Conservation (phyloP, 1,140 invertebrate species). For the Maconellicoccus hirsutus region DNA sequence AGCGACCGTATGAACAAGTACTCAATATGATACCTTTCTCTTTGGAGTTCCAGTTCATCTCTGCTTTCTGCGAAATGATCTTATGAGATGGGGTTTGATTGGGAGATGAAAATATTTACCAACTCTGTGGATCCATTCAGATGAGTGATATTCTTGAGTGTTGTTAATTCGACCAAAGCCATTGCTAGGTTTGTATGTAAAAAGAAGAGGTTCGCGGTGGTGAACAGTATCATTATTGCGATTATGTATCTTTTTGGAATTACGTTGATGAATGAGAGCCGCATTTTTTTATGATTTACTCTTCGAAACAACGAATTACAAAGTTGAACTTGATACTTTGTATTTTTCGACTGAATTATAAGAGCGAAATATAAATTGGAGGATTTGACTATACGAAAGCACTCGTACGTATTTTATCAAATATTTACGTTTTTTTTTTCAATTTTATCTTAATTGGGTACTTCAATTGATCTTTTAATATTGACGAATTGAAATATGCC, state of each 20-base stretch:
- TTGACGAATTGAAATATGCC: too few relatives aligned
- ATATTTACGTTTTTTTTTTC: too few relatives aligned
- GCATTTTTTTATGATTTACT: too few relatives aligned
- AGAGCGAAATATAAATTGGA: too few relatives aligned
- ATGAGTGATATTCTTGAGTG: background rate
- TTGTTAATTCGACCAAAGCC: background rate
- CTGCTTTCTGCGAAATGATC: background rate
- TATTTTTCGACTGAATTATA: too few relatives aligned
- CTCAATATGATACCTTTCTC: background rate
- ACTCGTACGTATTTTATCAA: too few relatives aligned
- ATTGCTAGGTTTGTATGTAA: background rate
- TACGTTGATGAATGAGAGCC: too few relatives aligned
- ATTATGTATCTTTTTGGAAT: background rate
- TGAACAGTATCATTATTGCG: background rate
- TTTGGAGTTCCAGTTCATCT: conserved; percentile 24
- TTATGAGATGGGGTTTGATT: background rate
- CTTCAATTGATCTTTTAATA: too few relatives aligned
- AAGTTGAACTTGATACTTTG: too few relatives aligned
- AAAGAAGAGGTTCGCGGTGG: background rate
- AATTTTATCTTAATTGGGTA: too few relatives aligned
- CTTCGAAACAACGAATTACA: too few relatives aligned
- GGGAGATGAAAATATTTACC: background rate
- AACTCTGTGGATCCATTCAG: background rate
- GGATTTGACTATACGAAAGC: too few relatives aligned
- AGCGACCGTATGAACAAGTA: background rate